These are phyloP conservation scores for Fringilla coelebs DNA, from an alignment of 2,797 vertebrate genomes.

Conservation along the genomic window DNA sequence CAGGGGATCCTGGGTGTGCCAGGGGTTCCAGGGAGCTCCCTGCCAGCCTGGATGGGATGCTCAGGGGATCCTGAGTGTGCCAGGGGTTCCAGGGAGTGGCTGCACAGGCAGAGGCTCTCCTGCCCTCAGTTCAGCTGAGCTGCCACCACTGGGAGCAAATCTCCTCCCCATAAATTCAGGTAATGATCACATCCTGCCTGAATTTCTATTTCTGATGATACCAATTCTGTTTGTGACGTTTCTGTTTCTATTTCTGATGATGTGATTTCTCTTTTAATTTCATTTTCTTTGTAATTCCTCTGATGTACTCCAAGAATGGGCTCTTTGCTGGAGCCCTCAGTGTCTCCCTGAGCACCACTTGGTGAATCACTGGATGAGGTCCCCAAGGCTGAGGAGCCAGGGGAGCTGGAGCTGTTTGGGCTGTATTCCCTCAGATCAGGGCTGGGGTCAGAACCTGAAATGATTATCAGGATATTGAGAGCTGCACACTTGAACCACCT, in stretches of 20 bases:
- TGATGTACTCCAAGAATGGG: rapidly evolving
- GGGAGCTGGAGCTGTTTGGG: background rate
- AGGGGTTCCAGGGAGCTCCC: background rate
- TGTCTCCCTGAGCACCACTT: background rate
- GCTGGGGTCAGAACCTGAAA: background rate
- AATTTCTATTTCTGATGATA: background rate
- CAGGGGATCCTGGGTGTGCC: rapidly evolving
- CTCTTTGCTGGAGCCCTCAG: background rate
- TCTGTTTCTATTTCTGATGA: background rate
- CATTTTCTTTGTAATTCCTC: background rate
- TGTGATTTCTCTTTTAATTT: background rate
- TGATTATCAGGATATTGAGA: background rate
- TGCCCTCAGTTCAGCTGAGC: background rate
- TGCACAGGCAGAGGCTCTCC: background rate
- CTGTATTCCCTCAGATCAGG: background rate
- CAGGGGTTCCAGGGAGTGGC: background rate
- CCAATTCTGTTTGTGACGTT: background rate
- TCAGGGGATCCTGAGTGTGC: rapidly evolving
- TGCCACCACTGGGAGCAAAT: background rate
- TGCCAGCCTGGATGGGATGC: background rate
- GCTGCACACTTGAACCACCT: slow-evolving; percentile 22
- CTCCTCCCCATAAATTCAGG: background rate
- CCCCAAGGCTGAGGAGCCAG: background rate
- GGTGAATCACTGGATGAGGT: background rate
- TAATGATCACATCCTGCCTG: background rate